These are phyloP conservation scores for Poecilia picta DNA, from an alignment of 2,797 vertebrate genomes.

Conservation along the genomic window DNA sequence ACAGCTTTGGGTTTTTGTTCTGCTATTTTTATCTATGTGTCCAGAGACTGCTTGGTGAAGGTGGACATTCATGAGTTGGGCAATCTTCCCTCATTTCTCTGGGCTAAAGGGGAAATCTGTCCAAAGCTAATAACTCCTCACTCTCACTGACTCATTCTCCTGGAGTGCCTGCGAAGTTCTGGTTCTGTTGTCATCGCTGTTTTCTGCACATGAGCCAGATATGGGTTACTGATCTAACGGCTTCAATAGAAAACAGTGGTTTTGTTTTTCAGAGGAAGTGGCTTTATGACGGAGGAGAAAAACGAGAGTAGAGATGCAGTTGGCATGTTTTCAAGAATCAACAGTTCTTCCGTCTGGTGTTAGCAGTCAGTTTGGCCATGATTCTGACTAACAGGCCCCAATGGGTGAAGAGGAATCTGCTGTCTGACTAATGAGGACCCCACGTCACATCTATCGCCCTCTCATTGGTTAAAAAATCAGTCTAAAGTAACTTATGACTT, in stretches of 20 bases:
- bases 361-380: neutral
- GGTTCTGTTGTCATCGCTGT: too few species aligned
- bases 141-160: neutral
- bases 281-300: constrained; percentile 8
- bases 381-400: neutral
- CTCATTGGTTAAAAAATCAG: neutral
- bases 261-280: constrained; percentile 48
- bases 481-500: neutral
- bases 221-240: neutral
- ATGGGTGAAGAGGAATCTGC: neutral
- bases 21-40: constrained; percentile 24
- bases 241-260: neutral
- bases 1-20: constrained; percentile 1
- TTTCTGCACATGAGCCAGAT: neutral
- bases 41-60: constrained; percentile 19
- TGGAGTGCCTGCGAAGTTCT: neutral
- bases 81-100: constrained; percentile 22
- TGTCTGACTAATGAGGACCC: neutral
- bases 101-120: constrained; percentile 37
- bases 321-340: neutral
- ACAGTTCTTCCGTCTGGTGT: neutral
- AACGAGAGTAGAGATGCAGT: neutral
- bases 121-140: neutral
- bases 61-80: constrained; percentile 40
- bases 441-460: neutral